phyloP scores from a whole-genome alignment of 2,888 invertebrate genomes.

The Hydrotaea cyrtoneurina region DNA sequence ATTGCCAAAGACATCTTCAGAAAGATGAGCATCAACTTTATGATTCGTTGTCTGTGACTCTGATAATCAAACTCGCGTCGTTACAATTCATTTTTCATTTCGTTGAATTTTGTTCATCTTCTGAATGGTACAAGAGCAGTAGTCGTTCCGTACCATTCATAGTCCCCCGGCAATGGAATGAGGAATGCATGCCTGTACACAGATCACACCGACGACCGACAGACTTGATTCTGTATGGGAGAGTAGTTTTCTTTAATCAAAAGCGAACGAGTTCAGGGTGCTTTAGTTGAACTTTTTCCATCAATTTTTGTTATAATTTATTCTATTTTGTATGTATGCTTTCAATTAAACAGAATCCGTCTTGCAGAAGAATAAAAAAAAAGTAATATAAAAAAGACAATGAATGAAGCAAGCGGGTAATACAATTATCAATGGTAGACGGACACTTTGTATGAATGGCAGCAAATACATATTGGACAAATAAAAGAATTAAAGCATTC shows the following conservation, averaged over 20 bases:
- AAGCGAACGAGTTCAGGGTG: slow-evolving; percentile 87
- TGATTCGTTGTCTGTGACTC: slow-evolving; percentile 13
- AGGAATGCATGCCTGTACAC: neutral
- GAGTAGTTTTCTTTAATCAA: slow-evolving; percentile 20
- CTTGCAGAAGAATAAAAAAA: slow-evolving; percentile 32
- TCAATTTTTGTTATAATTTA: slow-evolving; percentile 71
- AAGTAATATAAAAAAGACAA: neutral
- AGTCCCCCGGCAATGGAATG: neutral
- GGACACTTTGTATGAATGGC: neutral
- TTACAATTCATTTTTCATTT: slow-evolving; percentile 14
- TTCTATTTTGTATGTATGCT: slow-evolving; percentile 67
- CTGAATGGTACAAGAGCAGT: neutral
- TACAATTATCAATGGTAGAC: neutral
- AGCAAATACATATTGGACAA: neutral
- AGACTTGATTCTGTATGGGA: slow-evolving; percentile 5
- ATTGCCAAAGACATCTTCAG: slow-evolving; percentile 42
- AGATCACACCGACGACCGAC: neutral
- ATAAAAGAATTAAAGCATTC: too few relatives aligned
- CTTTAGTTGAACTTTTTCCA: slow-evolving; percentile 71
- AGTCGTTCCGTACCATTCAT: neutral
- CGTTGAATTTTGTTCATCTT: neutral
- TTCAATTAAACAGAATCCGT: slow-evolving; percentile 70
- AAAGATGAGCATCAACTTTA: slow-evolving; percentile 38
- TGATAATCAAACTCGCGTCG: neutral
- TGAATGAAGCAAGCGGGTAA: neutral